Base-by-base conservation (phyloP, 2,888 invertebrate genomes). In the Eledona agricola region DNA sequence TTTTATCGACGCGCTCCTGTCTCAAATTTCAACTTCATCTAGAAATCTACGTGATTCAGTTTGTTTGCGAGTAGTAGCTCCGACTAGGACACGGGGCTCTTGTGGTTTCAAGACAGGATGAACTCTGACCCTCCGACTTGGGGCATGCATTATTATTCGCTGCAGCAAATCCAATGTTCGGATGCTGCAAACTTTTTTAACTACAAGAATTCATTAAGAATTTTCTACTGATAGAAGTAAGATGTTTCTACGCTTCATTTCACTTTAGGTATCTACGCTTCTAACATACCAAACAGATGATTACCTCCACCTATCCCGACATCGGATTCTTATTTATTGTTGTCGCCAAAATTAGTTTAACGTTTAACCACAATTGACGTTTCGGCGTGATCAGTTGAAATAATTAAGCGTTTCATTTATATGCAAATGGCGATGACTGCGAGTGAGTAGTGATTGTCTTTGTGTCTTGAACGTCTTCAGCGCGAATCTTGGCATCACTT, bases 131-230 rank as follows among this genome's bases (percentile, higher is more conserved):
- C 69, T 67, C 66, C 5, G 58, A 60, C 65, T 62, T 64, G 59
- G 40, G 64, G 72, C 66, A 57, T 71, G 70, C 72, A 76, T 76
- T 76, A 74, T 71, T 76, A 76, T 76, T 74, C 76, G 70, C 60
- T 67, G 72, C 73, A 72, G 74, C 75, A 71, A 69, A 63, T 67
- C 64, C 70, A 70, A 71, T 73, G 73, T 70, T 72, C 71, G 72
- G 72, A 71, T 70, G 73, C 72, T 72, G 72, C 73, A 74, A 76
- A 76, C 73, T 75, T 76, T 76, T 74, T 75, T 75, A 75, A 75
- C 75, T 75, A 74, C 71, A 71, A 71, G 75, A 75, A 76, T 76
- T 76, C 76, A 75, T 76, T 75, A 75, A 69, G 73, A 75, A 75
- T 75, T 74, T 74, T 70, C 71, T 72, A 69, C 72, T 73, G 73